phyloP scores from a whole-genome alignment of 2,113 vertebrate species.

The Australoheros scitulus region DNA sequence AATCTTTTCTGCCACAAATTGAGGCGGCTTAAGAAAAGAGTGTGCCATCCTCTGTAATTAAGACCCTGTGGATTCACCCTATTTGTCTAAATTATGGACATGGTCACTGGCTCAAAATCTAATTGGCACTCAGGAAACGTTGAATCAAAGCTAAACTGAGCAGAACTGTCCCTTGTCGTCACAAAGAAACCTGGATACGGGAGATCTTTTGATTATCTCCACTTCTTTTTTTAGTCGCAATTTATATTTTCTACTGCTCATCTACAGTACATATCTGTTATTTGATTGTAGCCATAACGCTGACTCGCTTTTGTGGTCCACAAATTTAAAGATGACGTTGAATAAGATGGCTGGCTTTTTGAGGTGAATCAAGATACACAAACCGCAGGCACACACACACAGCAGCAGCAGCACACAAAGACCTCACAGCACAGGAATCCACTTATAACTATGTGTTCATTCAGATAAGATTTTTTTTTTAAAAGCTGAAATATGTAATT shows the following conservation, averaged over 20 bases:
- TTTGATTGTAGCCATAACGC: neutral
- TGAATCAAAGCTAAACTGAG: neutral
- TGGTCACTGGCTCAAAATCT: conserved; percentile 37
- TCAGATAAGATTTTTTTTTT: neutral
- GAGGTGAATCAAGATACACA: neutral
- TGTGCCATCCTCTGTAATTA: conserved; percentile 57
- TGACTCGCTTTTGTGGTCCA: neutral
- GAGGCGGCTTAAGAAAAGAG: conserved; percentile 48
- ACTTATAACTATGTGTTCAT: neutral
- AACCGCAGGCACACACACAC: neutral
- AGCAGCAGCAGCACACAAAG: too few species aligned
- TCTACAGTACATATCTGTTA: too few species aligned
- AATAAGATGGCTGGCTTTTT: neutral
- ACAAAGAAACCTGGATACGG: conserved; percentile 5
- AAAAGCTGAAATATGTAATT: neutral
- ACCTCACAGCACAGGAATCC: neutral
- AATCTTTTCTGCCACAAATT: conserved; percentile 46
- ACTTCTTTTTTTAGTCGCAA: neutral
- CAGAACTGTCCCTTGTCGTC: conserved; percentile 16
- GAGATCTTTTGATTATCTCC: conserved; percentile 4
- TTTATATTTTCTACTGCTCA: neutral
- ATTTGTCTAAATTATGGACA: conserved; percentile 47
- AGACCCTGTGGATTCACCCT: conserved; percentile 57
- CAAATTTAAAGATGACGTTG: neutral
- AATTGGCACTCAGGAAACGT: conserved; percentile 40